Percentiles rank a stretch among this genome's conserved stretches.
Evolutionary conservation across 2,888 invertebrate species (phyloP).

Genomic region (Oscheius myriophilus): DNA sequence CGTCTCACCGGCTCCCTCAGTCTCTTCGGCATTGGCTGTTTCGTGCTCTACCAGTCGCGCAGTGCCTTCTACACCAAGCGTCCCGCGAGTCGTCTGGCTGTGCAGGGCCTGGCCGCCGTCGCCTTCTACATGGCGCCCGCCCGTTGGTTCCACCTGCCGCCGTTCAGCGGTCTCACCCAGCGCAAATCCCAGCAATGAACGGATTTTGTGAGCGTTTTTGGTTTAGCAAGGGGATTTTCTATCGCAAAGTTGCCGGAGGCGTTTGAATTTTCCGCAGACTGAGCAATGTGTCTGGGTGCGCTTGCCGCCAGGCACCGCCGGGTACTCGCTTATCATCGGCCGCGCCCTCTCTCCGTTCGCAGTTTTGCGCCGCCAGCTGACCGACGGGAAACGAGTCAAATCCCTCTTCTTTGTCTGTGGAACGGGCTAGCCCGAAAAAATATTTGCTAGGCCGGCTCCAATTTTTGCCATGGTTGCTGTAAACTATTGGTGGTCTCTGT

Average conservation of each 20-base stretch:
- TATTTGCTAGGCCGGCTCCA: too few species aligned
- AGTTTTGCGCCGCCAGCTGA: conserved; percentile 13
- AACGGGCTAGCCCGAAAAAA: too few species aligned
- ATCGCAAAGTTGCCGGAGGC: background rate
- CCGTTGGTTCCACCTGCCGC: conserved; percentile 30
- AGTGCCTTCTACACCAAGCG: conserved; percentile 13
- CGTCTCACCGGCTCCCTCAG: conserved; percentile 21
- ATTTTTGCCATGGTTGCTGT: too few species aligned
- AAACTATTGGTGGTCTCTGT: too few species aligned
- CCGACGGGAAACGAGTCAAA: background rate
- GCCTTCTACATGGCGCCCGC: conserved; percentile 25
- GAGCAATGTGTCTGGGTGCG: conserved; percentile 16
- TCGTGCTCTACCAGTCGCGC: conserved; percentile 20
- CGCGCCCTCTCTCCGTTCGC: conserved; percentile 21
- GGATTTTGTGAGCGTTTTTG: too few species aligned
- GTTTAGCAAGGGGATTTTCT: too few species aligned
- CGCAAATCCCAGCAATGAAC: background rate
- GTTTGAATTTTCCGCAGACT: conserved; percentile 5
- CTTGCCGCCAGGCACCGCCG: conserved; percentile 24
- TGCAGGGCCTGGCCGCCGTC: conserved; percentile 16
- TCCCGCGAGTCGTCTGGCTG: conserved; percentile 2
- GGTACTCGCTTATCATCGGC: conserved; percentile 28
- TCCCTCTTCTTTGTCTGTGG: too few species aligned
- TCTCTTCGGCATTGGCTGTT: conserved; percentile 16
- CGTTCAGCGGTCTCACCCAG: conserved; percentile 13